A percentile compares a stretch with the other conserved stretches of the same genome.
Evolutionary conservation across 2,113 vertebrate species (phyloP).

Genomic region (Lichenostomus cassidix): DNA sequence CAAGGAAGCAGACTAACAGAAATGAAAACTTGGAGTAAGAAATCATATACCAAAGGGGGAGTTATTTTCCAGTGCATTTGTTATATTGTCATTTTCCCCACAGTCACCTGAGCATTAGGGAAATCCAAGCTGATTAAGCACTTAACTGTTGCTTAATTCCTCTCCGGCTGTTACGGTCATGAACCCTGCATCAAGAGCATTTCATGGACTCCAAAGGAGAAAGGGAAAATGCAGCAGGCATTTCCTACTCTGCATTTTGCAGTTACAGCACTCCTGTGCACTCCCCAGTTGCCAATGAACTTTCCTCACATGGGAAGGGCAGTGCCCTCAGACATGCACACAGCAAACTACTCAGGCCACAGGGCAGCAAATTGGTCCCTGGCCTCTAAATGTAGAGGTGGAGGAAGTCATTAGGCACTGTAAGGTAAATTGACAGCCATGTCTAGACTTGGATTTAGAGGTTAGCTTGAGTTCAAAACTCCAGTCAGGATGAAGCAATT

Average conservation of each 20-base stretch:
- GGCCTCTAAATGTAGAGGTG: background rate
- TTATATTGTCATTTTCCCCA: background rate
- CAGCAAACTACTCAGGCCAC: background rate
- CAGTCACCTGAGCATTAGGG: background rate
- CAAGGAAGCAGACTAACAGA: background rate
- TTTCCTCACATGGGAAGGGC: background rate
- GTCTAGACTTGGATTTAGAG: constrained; percentile 62
- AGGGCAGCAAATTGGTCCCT: background rate
- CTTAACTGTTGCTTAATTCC: constrained; percentile 18
- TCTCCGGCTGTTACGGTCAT: background rate
- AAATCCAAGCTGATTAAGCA: constrained; percentile 41
- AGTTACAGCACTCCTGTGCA: background rate
- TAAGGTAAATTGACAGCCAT: background rate
- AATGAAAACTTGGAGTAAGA: background rate
- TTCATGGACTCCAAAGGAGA: background rate
- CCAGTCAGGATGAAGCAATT: background rate
- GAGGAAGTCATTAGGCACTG: constrained; percentile 38
- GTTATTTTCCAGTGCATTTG: background rate
- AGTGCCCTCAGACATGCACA: background rate
- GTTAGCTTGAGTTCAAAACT: constrained; percentile 46
- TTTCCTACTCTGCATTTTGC: background rate
- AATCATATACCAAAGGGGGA: background rate
- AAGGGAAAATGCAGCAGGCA: background rate
- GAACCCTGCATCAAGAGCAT: background rate
- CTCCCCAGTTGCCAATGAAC: background rate